Base-by-base conservation (phyloP, 2,113 vertebrate genomes). In the Callocephalon fimbriatum region DNA sequence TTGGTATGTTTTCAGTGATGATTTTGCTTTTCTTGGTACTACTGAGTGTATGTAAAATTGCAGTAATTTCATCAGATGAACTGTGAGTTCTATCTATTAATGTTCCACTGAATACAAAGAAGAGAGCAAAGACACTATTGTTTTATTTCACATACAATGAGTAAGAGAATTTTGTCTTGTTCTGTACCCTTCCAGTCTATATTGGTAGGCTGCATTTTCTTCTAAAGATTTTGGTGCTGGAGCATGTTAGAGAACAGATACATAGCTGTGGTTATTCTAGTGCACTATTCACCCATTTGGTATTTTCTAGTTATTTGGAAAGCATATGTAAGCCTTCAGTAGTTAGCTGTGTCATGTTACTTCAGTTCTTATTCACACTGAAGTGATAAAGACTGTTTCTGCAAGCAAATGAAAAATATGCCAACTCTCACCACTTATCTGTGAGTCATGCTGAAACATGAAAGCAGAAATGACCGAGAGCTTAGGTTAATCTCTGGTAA, bases 401-500 rank as follows among this genome's bases (percentile, higher is more conserved):
- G 51, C 63, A 98, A 98, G 78, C 99, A 98, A 98, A 98, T 89
- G 98, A 99, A 90, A 98, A 97, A 22, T 86, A 98, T 23, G 97
- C 96, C 22, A 97, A 98, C 88, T 98, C 97, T 86, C 97, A 98
- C 45, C 97, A 97, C 72, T 92, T 98, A 91, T 95, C 95, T 7
- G 95, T 97, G 96, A 98, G 98, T 82, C 95, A 96, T 54, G 98
- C 98, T 50, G 98, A 98, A 26, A 98, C 96, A 4, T 98, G 98
- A 84, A 98, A 96, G 98, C 97, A 2, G 98, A 99, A 92, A 98
- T 98, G 8, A 98, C 97, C 95, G 96, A 37, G 98, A 98, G 74
- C 97, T 98, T 84, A 98, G 98, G 98, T 98, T 98, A 4, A 71
- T 51, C 20, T 65, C 58, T 88, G 23, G 17, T 88, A 56, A 38